Conservation (phyloP, 30 jellyfish, hydroid and myxozoan species). For the Clytia hemisphaerica region DNA sequence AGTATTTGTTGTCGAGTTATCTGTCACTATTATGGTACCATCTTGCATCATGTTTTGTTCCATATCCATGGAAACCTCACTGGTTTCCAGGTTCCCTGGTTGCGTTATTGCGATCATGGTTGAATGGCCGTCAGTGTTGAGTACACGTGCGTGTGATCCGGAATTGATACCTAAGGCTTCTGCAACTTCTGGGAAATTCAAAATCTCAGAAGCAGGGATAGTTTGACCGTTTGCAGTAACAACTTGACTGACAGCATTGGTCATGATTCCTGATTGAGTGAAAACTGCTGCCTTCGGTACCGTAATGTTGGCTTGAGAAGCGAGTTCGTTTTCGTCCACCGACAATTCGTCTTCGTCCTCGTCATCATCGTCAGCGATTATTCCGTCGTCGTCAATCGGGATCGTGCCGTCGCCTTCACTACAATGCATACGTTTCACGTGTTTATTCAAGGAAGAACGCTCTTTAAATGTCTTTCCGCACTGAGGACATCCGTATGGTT, state of each 20-base stretch:
- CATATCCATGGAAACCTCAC: constrained; percentile 46
- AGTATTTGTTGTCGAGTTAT: neutral
- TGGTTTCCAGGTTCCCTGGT: constrained; percentile 33
- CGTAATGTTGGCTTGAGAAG: constrained; percentile 45
- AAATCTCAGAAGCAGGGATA: constrained; percentile 90
- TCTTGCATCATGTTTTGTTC: constrained; percentile 33
- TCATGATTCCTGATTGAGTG: constrained; percentile 87
- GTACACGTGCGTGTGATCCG: constrained; percentile 45
- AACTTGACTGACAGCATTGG: constrained; percentile 58
- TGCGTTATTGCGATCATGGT: constrained; percentile 69
- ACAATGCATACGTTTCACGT: constrained; percentile 88
- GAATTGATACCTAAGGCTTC: constrained; percentile 92
- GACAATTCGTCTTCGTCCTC: constrained; percentile 73
- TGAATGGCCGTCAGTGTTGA: constrained; percentile 43
- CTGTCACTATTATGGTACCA: neutral
- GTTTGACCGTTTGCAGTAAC: constrained; percentile 61
- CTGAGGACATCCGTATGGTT: constrained; percentile 80
- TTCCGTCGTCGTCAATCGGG: constrained; percentile 41
- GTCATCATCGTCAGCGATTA: constrained; percentile 43
- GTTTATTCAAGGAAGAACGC: constrained; percentile 83
- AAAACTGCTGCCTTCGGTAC: constrained; percentile 78
- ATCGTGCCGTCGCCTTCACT: constrained; percentile 49
- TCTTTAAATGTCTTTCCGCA: constrained; percentile 91
- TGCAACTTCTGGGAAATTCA: constrained; percentile 96
- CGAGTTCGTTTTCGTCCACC: constrained; percentile 37